Conservation (phyloP, 2,888 invertebrate species). For the Bursaphelenchus okinawaensis region DNA sequence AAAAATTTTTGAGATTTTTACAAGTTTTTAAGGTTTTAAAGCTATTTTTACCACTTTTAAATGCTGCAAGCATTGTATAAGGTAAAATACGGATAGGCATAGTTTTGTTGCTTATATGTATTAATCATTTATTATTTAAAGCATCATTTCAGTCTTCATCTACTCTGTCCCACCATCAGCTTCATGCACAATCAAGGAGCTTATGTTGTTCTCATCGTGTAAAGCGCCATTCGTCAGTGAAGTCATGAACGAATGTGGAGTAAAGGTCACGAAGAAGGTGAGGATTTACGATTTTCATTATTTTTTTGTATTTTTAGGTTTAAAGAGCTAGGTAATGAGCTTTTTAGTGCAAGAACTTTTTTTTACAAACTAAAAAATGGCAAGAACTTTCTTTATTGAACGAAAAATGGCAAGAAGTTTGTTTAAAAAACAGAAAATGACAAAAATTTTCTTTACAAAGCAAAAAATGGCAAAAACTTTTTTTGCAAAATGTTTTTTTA, state of each 20-base stretch:
- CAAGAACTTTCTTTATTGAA: too few species aligned
- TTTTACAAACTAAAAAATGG: too few species aligned
- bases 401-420: too few species aligned
- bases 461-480: too few species aligned
- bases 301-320: not conserved
- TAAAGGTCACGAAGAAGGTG: slow-evolving; percentile 81
- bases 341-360: not conserved
- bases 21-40: too few species aligned
- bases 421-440: too few species aligned
- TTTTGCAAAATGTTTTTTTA: not conserved
- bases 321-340: not conserved
- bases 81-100: not conserved
- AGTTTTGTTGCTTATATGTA: too few species aligned
- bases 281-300: not conserved
- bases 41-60: too few species aligned
- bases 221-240: slow-evolving; percentile 82
- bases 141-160: slow-evolving; percentile 80
- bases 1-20: too few species aligned
- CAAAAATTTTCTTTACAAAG: too few species aligned
- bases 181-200: slow-evolving; percentile 82
- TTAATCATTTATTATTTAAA: too few species aligned
- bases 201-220: slow-evolving; percentile 97
- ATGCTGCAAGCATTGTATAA: too few species aligned
- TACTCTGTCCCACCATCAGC: slow-evolving; percentile 99
- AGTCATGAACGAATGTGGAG: slow-evolving; percentile 70